These are phyloP conservation scores for Lasioglossum figueresi DNA, from an alignment of 2,888 invertebrate genomes.

Conservation along the genomic window DNA sequence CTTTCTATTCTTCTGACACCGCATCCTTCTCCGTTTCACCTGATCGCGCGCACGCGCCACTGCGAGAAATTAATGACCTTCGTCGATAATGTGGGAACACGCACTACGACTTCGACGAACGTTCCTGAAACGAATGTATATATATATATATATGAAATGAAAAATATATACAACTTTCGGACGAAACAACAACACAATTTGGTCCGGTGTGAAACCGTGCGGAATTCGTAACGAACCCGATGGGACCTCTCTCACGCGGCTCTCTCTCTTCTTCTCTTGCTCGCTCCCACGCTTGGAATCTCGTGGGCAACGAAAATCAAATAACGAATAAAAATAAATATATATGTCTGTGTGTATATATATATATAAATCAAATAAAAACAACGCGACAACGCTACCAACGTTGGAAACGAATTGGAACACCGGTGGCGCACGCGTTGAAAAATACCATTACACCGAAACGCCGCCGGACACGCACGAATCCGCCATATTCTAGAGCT, in stretches of 20 bases:
- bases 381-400: slow-evolving; percentile 14
- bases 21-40: no score
- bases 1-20: no score
- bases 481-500: slow-evolving; percentile 78
- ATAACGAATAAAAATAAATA: neutral
- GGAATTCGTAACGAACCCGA: slow-evolving; percentile 45
- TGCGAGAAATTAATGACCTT: no score
- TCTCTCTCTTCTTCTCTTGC: slow-evolving; percentile 44
- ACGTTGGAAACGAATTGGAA: slow-evolving; percentile 49
- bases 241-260: slow-evolving; percentile 48
- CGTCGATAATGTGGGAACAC: no score
- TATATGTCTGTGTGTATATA: neutral
- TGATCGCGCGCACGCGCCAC: no score
- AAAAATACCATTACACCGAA: neutral
- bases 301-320: slow-evolving; percentile 46
- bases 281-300: slow-evolving; percentile 39
- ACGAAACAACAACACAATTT: slow-evolving; percentile 23
- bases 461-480: slow-evolving; percentile 35
- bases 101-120: neutral
- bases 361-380: neutral
- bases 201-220: slow-evolving; percentile 45
- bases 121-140: neutral
- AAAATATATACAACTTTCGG: neutral
- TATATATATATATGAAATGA: neutral
- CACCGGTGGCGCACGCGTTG: slow-evolving; percentile 17